Percentiles rank a stretch among this genome's conserved stretches.
phyloP scores from a whole-genome alignment of 1,140 invertebrate species.

The Acromyrmex heyeri region DNA sequence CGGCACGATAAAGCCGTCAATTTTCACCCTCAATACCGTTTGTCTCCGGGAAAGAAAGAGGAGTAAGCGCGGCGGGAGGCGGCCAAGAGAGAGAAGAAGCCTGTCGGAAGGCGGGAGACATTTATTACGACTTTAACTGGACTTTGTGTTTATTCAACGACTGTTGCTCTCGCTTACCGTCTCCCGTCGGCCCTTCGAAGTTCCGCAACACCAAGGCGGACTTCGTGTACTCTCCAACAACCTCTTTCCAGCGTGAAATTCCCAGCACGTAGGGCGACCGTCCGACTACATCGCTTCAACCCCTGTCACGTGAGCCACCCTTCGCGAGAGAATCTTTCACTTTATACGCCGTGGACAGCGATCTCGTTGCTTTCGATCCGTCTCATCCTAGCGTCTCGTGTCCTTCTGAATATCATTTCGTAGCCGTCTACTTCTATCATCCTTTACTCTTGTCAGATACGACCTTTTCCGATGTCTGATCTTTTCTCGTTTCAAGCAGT shows the following conservation, averaged over 20 bases:
- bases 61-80: conserved; percentile 74
- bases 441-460: conserved; percentile 40
- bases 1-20: conserved; percentile 84
- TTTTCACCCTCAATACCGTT: conserved; percentile 84
- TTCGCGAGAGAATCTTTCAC: conserved; percentile 83
- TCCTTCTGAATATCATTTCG: conserved; percentile 81
- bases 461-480: conserved; percentile 14
- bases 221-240: conserved; percentile 46
- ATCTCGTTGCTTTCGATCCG: conserved; percentile 79
- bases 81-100: conserved; percentile 54
- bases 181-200: conserved; percentile 35
- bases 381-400: not conserved
- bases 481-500: not conserved
- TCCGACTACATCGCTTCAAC: conserved; percentile 75
- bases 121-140: conserved; percentile 87
- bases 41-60: conserved; percentile 81
- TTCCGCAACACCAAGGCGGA: conserved; percentile 67
- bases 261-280: conserved; percentile 83
- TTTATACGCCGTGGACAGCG: conserved; percentile 85
- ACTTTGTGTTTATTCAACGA: conserved; percentile 87
- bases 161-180: conserved; percentile 82
- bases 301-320: conserved; percentile 73
- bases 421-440: conserved; percentile 73
- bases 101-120: conserved; percentile 84
- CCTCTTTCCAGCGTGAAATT: conserved; percentile 70